Evolutionary conservation across 2,888 invertebrate genomes (phyloP), one percentile per base, ranked within the genome.

Genomic region (Aquatica leii): DNA sequence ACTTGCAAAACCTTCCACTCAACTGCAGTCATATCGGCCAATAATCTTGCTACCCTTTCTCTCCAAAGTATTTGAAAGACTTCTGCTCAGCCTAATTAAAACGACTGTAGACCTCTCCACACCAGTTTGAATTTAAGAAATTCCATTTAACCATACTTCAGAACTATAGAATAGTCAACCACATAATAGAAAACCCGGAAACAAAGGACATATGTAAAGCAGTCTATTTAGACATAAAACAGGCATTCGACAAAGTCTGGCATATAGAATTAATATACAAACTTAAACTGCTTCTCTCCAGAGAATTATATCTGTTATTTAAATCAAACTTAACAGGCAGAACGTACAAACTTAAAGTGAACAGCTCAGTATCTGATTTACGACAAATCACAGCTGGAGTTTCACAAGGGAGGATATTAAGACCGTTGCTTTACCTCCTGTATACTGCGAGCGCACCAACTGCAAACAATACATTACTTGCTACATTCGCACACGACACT

Each of bases 281-380:
- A 46, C 24, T 24, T 24, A n/a, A n/a, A n/a, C 6, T 24, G 24
- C 24, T 4, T 6, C 24, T 24, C 24, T 6, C 24, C 24, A 24
- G 2, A 4, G 4, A 24, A 24, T 24, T 6, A 24, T n/a, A n/a
- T n/a, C n/a, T n/a, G n/a, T n/a, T n/a, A n/a, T n/a, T 57, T 49
- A 49, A 57, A 57, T 15, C 20, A 49, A n/a, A 31, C 37, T 49
- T 49, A n/a, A n/a, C n/a, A n/a, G n/a, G n/a, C n/a, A n/a, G n/a
- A n/a, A n/a, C n/a, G n/a, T n/a, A n/a, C n/a, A n/a, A n/a, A n/a
- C n/a, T n/a, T n/a, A n/a, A n/a, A n/a, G n/a, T n/a, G n/a, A n/a
- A n/a, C n/a, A n/a, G n/a, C n/a, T n/a, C n/a, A n/a, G n/a, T n/a
- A n/a, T n/a, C n/a, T n/a, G n/a, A n/a, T n/a, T n/a, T n/a, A n/a